Evolutionary conservation across 2,113 vertebrate genomes (phyloP).

Genomic region (Pycnonotus jocosus): DNA sequence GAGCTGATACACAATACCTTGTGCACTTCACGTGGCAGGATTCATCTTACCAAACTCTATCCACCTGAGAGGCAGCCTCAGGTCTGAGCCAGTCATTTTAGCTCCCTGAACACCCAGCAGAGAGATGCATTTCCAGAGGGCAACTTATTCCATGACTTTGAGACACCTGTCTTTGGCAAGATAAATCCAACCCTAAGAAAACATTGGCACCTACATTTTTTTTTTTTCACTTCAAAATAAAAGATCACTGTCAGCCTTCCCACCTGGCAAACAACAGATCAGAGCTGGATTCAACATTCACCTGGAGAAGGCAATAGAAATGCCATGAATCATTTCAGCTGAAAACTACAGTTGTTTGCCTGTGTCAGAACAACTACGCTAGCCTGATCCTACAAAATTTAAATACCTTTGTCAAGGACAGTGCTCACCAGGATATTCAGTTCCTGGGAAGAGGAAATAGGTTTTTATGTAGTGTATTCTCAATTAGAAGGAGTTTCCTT

Average conservation of each 20-base stretch:
- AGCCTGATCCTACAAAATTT: neutral
- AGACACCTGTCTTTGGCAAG: neutral
- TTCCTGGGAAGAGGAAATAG: neutral
- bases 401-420: neutral
- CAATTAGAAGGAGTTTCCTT: neutral
- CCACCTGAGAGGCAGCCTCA: constrained; percentile 43
- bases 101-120: neutral
- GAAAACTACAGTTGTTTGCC: neutral
- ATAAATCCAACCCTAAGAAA: neutral
- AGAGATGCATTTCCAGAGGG: constrained; percentile 35
- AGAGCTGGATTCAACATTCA: neutral
- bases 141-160: constrained; percentile 49
- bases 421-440: neutral
- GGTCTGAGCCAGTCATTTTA: neutral
- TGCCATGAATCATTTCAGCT: neutral
- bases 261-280: neutral
- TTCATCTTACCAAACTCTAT: constrained; percentile 55
- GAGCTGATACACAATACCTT: neutral
- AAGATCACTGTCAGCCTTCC: neutral
- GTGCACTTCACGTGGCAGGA: constrained; percentile 1
- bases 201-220: neutral
- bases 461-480: neutral
- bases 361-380: neutral
- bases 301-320: neutral
- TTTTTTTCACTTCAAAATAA: neutral